Percentiles rank a stretch among this genome's conserved stretches.
Conservation (phyloP, 2,888 invertebrate genomes). For the Conops quadrifasciatus region DNA sequence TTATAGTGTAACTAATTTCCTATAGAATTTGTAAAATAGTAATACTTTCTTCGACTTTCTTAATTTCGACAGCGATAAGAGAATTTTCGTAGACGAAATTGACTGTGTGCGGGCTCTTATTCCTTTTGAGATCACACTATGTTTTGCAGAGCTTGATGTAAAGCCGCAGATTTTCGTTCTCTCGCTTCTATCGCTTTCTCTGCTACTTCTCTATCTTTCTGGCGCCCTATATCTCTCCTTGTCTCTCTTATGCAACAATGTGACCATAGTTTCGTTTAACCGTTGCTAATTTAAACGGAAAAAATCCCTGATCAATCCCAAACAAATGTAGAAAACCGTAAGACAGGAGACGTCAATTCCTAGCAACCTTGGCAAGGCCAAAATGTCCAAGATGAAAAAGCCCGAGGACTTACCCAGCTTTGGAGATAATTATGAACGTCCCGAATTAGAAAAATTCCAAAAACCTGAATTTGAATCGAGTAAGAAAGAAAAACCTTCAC, state of each 20-base stretch:
- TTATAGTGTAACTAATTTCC: too few relatives aligned
- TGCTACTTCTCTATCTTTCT: constrained; percentile 20
- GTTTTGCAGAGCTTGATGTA: too few relatives aligned
- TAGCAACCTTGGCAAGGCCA: constrained; percentile 56
- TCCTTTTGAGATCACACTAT: too few relatives aligned
- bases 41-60: too few relatives aligned
- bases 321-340: constrained; percentile 41
- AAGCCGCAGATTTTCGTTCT: too few relatives aligned
- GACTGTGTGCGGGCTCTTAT: too few relatives aligned
- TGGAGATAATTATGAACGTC: constrained; percentile 77
- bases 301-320: neutral
- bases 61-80: too few relatives aligned
- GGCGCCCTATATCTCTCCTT: constrained; percentile 4
- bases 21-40: too few relatives aligned
- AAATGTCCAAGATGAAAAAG: constrained; percentile 61
- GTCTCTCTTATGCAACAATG: neutral
- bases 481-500: constrained; percentile 49
- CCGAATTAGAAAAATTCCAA: constrained; percentile 74
- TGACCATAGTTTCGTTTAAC: neutral
- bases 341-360: constrained; percentile 55
- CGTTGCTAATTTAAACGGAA: neutral
- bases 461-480: constrained; percentile 66
- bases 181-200: too few relatives aligned
- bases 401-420: constrained; percentile 69
- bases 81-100: too few relatives aligned